Evolutionary conservation across 2,888 invertebrate species (phyloP), one percentile per base, ranked within the genome.

Genomic region (Phortica magna): DNA sequence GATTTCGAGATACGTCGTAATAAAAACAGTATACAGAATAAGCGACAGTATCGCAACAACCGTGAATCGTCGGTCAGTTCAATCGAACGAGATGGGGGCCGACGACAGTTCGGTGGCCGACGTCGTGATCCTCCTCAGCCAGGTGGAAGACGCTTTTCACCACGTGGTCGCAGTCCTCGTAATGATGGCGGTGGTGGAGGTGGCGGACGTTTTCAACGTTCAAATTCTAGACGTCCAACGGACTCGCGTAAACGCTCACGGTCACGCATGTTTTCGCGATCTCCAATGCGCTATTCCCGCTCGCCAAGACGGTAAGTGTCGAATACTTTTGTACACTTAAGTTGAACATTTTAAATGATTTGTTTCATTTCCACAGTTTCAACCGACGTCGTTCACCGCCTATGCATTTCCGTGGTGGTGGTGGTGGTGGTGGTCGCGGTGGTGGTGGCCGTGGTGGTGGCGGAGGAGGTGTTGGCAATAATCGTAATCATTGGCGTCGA

Each of bases 41-140:
- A 97, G 89, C 94, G 98, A 10, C 97, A 97, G 82, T 98, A 98
- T 90, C 94, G 97, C 14, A 96, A 96, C 75, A 97, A 97, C 89
- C 95, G 96, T 7, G 96, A 96, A 88, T 96, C 96, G 4, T 96
- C 95, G 1, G 94, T 94, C 41, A 91, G 91, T 74, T 92, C 92
- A 2, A 83, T 90, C n/a, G 92, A 91, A 74, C 89, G 89, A 71
- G 87, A 81, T 4, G 83, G 85, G 14, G 84, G 90, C 48, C 87
- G 88, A 3, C 82, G 90, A n/a, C 85, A 85, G 71, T 87, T 87
- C 22, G 85, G 87, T 0, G 84, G 87, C 3, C 83, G 89, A 19
- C 85, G 89, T 3, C 87, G 88, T 9, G 86, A 88, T 74, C 86
- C 88, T 68, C 84, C 83, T 9, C 83, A 83, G 75, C 89, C 86